Base-by-base conservation (phyloP, 1,140 invertebrate genomes). In the Andrena cerasifolii region DNA sequence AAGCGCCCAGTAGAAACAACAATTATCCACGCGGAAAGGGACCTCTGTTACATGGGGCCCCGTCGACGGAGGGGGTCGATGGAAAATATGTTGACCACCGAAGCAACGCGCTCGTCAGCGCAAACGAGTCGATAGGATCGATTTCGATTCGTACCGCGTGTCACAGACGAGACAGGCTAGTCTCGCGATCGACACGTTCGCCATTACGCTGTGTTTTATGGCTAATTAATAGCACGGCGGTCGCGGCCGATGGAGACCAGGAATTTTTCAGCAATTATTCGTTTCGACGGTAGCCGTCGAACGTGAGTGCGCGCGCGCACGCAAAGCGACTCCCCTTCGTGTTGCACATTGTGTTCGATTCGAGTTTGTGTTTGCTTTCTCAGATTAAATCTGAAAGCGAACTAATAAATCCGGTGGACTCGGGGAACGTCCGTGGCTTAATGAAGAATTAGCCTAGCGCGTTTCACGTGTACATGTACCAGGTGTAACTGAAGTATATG, bases 241-340 rank as follows among this genome's bases (percentile, higher is more conserved):
- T 85, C 83, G 79, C 83, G 83, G 79, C 77, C 71, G 66, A 21
- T 82, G 83, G 77, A 56, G 70, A 79, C 63, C 74, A 76, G 84
- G 83, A 85, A 85, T 85, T 85, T 80, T 85, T 85, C 79, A 54
- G 65, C 75, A 81, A 85, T 85, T 85, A 85, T 84, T 84, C 66
- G 83, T 84, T 80, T 83, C 83, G 68, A 24, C 68, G 83, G 53
- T 12, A 36, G 54, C 59, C 40, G 79, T 59, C 43, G 61, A 72
- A 18, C 67, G 56, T 40, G 45, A 2, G 36, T 61, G 56, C 62
- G 45, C 31, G 54, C 53, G 49, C 56, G 62, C 65, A 51, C 56
- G 65, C 49, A 12, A 24, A 10, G 12, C 49, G 47, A 68, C 54
- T 18, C 31, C 21, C 33, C 12, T 7, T 7, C 24, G 45, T n/a